These are phyloP conservation scores for Margaritifera margaritifera DNA, from an alignment of 2,888 invertebrate species.

Conservation along the genomic window DNA sequence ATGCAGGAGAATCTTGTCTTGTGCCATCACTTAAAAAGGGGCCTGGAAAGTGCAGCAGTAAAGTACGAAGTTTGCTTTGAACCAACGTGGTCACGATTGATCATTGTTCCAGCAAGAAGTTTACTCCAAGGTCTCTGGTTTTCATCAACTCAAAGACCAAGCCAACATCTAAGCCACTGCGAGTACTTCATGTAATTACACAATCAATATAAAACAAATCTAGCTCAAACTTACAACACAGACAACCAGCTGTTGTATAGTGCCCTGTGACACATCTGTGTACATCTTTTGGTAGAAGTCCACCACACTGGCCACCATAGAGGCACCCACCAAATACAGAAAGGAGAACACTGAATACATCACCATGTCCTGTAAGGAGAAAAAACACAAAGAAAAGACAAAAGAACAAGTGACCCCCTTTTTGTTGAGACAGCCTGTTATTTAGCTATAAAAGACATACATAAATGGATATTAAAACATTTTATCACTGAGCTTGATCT, in stretches of 20 bases:
- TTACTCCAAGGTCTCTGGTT: no score
- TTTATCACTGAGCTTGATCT: neutral
- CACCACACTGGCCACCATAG: constrained; percentile 62
- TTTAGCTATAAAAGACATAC: neutral
- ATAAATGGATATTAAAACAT: no score
- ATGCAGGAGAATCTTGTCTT: no score
- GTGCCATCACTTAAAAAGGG: no score
- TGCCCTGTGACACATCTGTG: constrained; percentile 43
- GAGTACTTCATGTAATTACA: neutral
- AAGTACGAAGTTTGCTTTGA: no score
- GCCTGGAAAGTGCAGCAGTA: no score
- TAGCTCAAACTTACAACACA: constrained; percentile 46
- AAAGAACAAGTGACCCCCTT: neutral
- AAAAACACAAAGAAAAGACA: neutral
- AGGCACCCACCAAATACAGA: constrained; percentile 57
- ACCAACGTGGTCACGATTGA: no score
- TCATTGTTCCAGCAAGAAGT: no score
- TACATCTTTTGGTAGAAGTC: constrained; percentile 58
- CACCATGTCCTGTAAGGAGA: constrained; percentile 47
- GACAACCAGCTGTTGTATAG: constrained; percentile 50
- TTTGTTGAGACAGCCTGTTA: neutral
- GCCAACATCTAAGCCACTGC: no score
- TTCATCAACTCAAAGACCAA: no score
- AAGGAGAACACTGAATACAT: constrained; percentile 58
- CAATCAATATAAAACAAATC: neutral